Conservation (phyloP, 1,140 invertebrate genomes). For the Drosophila cardini region DNA sequence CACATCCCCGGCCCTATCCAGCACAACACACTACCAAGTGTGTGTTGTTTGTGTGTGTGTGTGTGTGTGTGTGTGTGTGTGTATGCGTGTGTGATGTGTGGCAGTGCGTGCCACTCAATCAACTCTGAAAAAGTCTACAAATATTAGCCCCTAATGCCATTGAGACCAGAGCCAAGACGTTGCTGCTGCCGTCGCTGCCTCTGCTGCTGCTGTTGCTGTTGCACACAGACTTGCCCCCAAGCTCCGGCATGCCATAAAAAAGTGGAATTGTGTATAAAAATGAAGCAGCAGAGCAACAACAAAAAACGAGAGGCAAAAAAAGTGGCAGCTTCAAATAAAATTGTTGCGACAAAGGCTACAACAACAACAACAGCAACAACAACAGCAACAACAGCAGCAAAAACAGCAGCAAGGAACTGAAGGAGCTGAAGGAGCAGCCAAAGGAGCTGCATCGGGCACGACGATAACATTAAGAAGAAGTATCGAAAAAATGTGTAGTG, state of each 20-base stretch:
- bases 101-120: slow-evolving; percentile 81
- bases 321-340: slow-evolving; percentile 82
- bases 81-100: slow-evolving; percentile 54
- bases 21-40: slow-evolving; percentile 18
- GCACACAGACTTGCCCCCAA: slow-evolving; percentile 36
- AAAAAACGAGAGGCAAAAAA: slow-evolving; percentile 48
- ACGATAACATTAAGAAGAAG: slow-evolving; percentile 82
- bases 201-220: slow-evolving; percentile 14
- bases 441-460: slow-evolving; percentile 62
- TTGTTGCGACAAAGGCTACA: slow-evolving; percentile 79
- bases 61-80: slow-evolving; percentile 23
- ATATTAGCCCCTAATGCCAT: slow-evolving; percentile 84
- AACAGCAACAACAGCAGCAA: slow-evolving; percentile 26
- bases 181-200: slow-evolving; percentile 17
- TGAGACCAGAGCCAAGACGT: slow-evolving; percentile 73
- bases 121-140: slow-evolving; percentile 83
- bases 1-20: not conserved
- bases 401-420: slow-evolving; percentile 49
- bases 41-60: not conserved
- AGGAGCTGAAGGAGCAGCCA: slow-evolving; percentile 67
- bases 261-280: slow-evolving; percentile 81
- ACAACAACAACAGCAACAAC: slow-evolving; percentile 39
- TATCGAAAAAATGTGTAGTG: slow-evolving; percentile 83
- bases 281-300: slow-evolving; percentile 62
- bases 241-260: slow-evolving; percentile 64